Conservation (phyloP, 1,140 invertebrate genomes). For the Agrypnia vestita region DNA sequence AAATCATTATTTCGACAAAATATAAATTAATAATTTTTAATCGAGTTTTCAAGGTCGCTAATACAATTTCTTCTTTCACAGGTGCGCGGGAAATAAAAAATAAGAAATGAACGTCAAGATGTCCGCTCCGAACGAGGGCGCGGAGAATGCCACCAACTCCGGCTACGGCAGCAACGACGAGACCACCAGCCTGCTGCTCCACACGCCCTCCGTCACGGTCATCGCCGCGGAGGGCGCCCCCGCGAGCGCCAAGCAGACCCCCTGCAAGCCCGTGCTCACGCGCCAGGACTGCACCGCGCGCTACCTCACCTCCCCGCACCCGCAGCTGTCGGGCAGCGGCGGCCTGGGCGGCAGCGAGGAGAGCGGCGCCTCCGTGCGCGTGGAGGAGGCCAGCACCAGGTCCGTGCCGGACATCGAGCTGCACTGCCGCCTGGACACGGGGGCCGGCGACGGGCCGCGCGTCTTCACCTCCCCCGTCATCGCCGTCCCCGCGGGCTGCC, state of each 20-base stretch:
- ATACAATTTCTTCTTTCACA: slow-evolving; percentile 21
- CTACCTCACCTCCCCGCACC: slow-evolving; percentile 79
- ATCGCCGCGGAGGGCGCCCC: slow-evolving; percentile 70
- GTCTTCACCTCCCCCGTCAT: slow-evolving; percentile 73
- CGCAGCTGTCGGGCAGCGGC: slow-evolving; percentile 81
- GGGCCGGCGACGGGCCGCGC: slow-evolving; percentile 69
- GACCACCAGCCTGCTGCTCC: slow-evolving; percentile 82
- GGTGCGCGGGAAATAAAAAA: slow-evolving; percentile 5
- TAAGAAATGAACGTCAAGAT: slow-evolving; percentile 62
- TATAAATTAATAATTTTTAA: no score
- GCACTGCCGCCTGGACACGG: slow-evolving; percentile 79
- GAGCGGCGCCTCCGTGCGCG: slow-evolving; percentile 75
- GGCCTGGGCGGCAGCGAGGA: slow-evolving; percentile 84
- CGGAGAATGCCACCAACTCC: slow-evolving; percentile 74
- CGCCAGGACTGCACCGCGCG: slow-evolving; percentile 87
- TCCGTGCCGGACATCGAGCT: slow-evolving; percentile 92
- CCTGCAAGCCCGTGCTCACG: slow-evolving; percentile 86
- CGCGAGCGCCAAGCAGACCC: slow-evolving; percentile 63
- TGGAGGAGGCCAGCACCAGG: slow-evolving; percentile 81
- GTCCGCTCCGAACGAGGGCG: slow-evolving; percentile 71
- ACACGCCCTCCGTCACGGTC: slow-evolving; percentile 70
- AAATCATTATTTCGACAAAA: no score
- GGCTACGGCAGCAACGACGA: slow-evolving; percentile 84
- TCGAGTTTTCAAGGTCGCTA: no score
- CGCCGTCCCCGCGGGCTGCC: slow-evolving; percentile 70